Conservation (phyloP, 2,888 invertebrate genomes). For the Cynaeus angustus region DNA sequence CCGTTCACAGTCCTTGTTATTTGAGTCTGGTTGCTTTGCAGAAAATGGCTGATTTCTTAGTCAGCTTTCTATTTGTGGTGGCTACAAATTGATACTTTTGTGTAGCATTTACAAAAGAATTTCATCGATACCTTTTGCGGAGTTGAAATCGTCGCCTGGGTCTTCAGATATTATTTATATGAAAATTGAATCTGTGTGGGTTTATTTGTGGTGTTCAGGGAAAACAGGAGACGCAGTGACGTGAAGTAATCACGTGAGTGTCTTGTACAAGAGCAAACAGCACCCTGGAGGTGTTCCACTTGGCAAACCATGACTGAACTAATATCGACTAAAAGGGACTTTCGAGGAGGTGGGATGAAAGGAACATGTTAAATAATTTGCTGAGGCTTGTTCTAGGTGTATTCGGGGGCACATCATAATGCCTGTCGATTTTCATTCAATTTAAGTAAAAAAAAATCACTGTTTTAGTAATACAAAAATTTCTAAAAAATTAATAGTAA, state of each 20-base stretch:
- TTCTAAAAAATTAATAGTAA: too few relatives aligned
- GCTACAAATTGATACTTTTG: conserved; percentile 29
- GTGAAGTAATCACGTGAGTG: conserved; percentile 43
- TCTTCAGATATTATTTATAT: conserved; percentile 5
- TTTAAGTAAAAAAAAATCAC: too few relatives aligned
- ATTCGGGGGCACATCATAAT: too few relatives aligned
- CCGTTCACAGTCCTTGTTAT: neutral
- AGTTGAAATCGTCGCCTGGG: neutral
- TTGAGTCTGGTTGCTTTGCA: neutral
- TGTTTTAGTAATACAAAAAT: too few relatives aligned
- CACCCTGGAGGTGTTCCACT: conserved; percentile 41
- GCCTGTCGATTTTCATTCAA: too few relatives aligned
- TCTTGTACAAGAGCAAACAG: conserved; percentile 39
- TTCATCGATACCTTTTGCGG: neutral
- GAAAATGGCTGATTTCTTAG: conserved; percentile 27
- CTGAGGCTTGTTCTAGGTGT: neutral
- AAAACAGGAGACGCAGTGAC: conserved; percentile 7
- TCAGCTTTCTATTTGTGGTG: conserved; percentile 9
- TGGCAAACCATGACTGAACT: conserved; percentile 43
- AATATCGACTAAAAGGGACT: conserved; percentile 36
- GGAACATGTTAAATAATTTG: conserved; percentile 28
- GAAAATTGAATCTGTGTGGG: conserved; percentile 12
- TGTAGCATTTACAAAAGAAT: conserved; percentile 12
- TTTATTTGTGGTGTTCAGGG: conserved; percentile 22
- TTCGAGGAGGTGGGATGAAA: neutral